Conservation (phyloP, 2,113 vertebrate genomes). For the Arothron firmamentum region DNA sequence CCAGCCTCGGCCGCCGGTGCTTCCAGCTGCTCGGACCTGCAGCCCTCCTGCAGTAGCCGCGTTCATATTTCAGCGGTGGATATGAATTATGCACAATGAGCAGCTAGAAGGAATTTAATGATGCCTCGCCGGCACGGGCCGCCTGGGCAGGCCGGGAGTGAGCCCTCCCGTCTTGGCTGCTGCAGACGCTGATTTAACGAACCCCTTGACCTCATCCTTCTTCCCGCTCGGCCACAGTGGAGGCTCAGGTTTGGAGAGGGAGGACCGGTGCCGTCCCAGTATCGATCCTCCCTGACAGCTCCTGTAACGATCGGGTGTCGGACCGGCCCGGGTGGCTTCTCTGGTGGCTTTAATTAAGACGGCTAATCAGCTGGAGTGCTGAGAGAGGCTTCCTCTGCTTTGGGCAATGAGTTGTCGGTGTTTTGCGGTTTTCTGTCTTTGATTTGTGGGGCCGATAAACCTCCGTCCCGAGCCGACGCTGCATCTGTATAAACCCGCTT, state of each 20-base stretch:
- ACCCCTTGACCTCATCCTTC: slow-evolving; percentile 72
- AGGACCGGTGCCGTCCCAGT: slow-evolving; percentile 69
- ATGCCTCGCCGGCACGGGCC: slow-evolving; percentile 76
- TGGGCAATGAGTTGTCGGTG: neutral
- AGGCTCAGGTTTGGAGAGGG: slow-evolving; percentile 51
- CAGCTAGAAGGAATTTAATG: slow-evolving; percentile 88
- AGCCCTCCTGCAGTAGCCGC: slow-evolving; percentile 71
- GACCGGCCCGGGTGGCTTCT: slow-evolving; percentile 56
- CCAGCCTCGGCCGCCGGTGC: slow-evolving; percentile 49
- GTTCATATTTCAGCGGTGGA: slow-evolving; percentile 88
- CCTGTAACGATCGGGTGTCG: slow-evolving; percentile 76
- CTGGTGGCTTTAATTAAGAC: slow-evolving; percentile 71
- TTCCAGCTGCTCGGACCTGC: slow-evolving; percentile 43
- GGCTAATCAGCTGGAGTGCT: slow-evolving; percentile 53
- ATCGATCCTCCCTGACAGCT: slow-evolving; percentile 76
- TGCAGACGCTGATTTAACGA: slow-evolving; percentile 71
- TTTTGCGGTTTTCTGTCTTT: no score
- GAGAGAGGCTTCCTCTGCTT: neutral
- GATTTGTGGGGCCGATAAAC: no score
- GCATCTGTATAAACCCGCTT: no score
- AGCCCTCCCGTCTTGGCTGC: slow-evolving; percentile 65
- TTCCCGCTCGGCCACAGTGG: slow-evolving; percentile 38
- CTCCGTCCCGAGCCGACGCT: no score
- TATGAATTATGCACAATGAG: slow-evolving; percentile 93
- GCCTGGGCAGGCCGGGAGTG: slow-evolving; percentile 78